A percentile compares a stretch with the other conserved stretches of the same genome.
Conservation (phyloP, 30 jellyfish, hydroid and myxozoan species). For the Catostylus mosaicus region DNA sequence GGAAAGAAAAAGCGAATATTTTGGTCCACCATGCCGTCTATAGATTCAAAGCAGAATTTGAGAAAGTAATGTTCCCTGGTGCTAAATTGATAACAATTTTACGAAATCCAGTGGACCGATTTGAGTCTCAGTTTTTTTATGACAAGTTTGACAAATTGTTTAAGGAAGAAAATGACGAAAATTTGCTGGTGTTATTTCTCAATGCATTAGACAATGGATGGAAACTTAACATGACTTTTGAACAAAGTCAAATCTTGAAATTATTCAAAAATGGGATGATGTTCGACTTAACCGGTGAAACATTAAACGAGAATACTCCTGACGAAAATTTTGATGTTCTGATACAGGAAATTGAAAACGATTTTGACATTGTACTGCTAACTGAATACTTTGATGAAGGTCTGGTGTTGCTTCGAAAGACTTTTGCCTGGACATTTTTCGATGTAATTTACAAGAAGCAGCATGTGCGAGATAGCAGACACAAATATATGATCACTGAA, state of each 20-base stretch:
- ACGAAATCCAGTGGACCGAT: slow-evolving; percentile 73
- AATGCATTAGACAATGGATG: slow-evolving; percentile 6
- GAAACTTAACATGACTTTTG: slow-evolving; percentile 10
- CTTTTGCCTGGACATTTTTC: slow-evolving; percentile 66
- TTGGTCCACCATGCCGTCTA: slow-evolving; percentile 70
- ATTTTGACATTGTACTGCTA: slow-evolving; percentile 72
- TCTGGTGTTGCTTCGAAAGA: slow-evolving; percentile 48
- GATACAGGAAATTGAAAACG: slow-evolving; percentile 53
- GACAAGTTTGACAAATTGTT: slow-evolving; percentile 55
- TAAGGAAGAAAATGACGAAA: not conserved
- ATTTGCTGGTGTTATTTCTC: slow-evolving; percentile 43
- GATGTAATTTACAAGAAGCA: slow-evolving; percentile 72
- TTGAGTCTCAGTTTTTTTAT: slow-evolving; percentile 72
- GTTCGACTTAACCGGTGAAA: slow-evolving; percentile 58
- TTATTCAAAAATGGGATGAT: slow-evolving; percentile 65
- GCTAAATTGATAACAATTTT: slow-evolving; percentile 61
- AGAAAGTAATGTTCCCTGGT: slow-evolving; percentile 61
- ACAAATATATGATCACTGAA: slow-evolving; percentile 31
- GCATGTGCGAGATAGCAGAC: slow-evolving; percentile 44
- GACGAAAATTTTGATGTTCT: slow-evolving; percentile 23
- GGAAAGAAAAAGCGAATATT: slow-evolving; percentile 63
- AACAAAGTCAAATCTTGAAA: slow-evolving; percentile 1
- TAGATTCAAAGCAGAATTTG: slow-evolving; percentile 50
- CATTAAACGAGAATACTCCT: slow-evolving; percentile 6
- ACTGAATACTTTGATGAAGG: slow-evolving; percentile 84